These are phyloP conservation scores for Cololabis saira DNA, from an alignment of 2,113 vertebrate genomes.

Conservation along the genomic window DNA sequence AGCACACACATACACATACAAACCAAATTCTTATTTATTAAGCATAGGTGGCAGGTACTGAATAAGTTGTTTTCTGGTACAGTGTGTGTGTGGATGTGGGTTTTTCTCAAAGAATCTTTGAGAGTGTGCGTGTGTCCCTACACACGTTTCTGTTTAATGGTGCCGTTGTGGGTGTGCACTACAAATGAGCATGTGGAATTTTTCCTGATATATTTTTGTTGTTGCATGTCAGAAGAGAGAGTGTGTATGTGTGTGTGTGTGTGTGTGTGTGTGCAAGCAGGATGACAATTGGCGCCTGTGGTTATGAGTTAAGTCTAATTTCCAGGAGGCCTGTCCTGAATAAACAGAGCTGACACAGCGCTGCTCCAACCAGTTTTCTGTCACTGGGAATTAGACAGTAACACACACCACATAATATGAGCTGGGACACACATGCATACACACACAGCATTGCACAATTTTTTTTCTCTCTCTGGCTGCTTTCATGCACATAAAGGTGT, in stretches of 20 bases:
- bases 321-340: conserved; percentile 74
- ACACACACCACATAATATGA: conserved; percentile 66
- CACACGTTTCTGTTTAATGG: conserved; percentile 1
- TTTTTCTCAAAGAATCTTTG: conserved; percentile 2
- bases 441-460: conserved; percentile 6
- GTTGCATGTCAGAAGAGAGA: background rate
- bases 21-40: conserved; percentile 99
- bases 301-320: conserved; percentile 78
- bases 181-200: background rate
- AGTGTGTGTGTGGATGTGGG: conserved; percentile 32
- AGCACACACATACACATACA: conserved; percentile 53
- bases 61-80: conserved; percentile 88
- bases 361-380: conserved; percentile 70
- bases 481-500: background rate
- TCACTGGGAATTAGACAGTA: conserved; percentile 76
- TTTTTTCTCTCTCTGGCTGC: conserved; percentile 1
- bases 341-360: conserved; percentile 80
- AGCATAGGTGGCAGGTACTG: conserved; percentile 92
- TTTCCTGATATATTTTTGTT: background rate
- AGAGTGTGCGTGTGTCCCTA: background rate
- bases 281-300: conserved; percentile 64
- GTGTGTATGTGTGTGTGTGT: conserved; percentile 14
- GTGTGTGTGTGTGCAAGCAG: conserved; percentile 1
- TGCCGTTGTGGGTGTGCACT: background rate
- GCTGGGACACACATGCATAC: conserved; percentile 4